phyloP scores from a whole-genome alignment of 2,888 invertebrate species.

The Tethea ocularis region DNA sequence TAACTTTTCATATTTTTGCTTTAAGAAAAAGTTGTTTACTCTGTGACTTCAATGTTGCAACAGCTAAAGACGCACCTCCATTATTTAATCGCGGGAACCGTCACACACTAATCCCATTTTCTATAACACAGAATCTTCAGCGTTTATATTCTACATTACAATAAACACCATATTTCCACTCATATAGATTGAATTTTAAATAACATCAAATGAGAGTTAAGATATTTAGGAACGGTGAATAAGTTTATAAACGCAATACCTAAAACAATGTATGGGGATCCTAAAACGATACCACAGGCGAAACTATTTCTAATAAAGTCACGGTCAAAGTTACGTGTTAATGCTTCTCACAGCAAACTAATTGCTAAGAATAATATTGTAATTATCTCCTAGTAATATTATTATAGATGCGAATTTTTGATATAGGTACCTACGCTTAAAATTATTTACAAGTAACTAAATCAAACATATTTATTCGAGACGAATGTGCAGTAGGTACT shows the following conservation, averaged over 20 bases:
- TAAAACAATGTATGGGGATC: constrained; percentile 6
- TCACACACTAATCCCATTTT: constrained; percentile 5
- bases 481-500: no score
- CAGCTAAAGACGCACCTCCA: background rate
- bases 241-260: background rate
- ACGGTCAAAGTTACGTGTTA: background rate
- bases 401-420: no score
- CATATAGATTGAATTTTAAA: background rate
- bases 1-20: no score
- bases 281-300: background rate
- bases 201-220: background rate
- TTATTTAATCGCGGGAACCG: constrained; percentile 5
- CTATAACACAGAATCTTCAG: background rate
- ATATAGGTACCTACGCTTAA: no score
- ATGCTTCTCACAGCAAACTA: background rate
- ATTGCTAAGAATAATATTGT: no score
- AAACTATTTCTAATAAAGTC: background rate
- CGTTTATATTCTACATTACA: background rate
- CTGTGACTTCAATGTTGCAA: constrained; percentile 6
- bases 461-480: no score
- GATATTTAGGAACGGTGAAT: background rate
- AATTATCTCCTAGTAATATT: no score
- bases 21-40: background rate
- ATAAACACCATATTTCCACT: background rate
- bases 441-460: no score